A percentile compares a stretch with the other conserved stretches of the same genome.
Evolutionary conservation across 92 coral and sea anemone genomes (phyloP).

Genomic region (Nematostella vectensis): DNA sequence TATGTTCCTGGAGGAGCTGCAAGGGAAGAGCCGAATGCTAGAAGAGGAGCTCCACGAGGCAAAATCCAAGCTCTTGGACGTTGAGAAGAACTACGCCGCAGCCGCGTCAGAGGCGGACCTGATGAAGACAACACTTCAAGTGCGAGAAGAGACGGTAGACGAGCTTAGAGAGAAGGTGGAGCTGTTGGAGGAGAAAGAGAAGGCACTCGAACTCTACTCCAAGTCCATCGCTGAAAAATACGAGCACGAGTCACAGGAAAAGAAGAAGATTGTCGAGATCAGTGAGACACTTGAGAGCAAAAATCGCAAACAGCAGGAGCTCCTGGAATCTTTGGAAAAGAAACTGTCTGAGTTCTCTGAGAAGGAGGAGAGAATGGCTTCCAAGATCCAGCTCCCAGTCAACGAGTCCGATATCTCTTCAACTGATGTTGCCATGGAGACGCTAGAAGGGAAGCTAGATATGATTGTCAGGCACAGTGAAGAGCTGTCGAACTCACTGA

Average conservation of each 20-base stretch:
- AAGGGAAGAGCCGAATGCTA: conserved; percentile 27
- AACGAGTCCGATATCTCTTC: neutral
- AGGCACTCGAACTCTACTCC: conserved; percentile 57
- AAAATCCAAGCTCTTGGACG: conserved; percentile 22
- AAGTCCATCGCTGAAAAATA: conserved; percentile 69
- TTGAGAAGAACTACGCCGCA: conserved; percentile 30
- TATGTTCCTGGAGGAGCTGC: conserved; percentile 23
- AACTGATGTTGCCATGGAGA: conserved; percentile 50
- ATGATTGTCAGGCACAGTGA: conserved; percentile 35
- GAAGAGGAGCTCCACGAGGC: conserved; percentile 40
- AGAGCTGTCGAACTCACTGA: conserved; percentile 35
- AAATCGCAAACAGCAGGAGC: conserved; percentile 24
- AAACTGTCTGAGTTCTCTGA: conserved; percentile 19
- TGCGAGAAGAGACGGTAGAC: conserved; percentile 46
- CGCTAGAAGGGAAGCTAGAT: conserved; percentile 62
- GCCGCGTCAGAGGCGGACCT: conserved; percentile 43
- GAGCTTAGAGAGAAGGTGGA: conserved; percentile 61
- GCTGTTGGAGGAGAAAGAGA: conserved; percentile 66
- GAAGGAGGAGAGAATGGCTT: conserved; percentile 5
- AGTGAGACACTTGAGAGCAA: conserved; percentile 38
- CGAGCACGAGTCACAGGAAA: conserved; percentile 47
- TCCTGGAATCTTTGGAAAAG: conserved; percentile 35
- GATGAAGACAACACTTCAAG: conserved; percentile 28
- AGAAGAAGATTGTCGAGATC: conserved; percentile 28
- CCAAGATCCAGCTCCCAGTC: neutral